These are phyloP conservation scores for Camptogramma bilineatum DNA, from an alignment of 2,888 invertebrate species.

Conservation along the genomic window DNA sequence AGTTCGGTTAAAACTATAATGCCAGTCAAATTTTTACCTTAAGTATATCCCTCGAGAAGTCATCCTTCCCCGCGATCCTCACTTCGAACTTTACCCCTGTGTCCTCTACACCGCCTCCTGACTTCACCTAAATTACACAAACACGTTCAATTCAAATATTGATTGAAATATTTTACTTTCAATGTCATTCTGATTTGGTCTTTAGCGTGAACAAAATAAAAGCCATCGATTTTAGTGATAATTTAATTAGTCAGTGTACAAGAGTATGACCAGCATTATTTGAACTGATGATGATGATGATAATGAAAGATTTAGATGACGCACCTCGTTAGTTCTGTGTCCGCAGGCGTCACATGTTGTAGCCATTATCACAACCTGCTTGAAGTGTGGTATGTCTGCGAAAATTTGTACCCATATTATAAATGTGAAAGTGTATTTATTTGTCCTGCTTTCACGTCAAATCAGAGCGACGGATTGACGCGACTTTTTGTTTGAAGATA, in stretches of 20 bases:
- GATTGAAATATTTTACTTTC: not conserved
- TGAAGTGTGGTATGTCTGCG: constrained; percentile 95
- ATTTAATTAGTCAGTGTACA: no score
- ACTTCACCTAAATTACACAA: constrained; percentile 88
- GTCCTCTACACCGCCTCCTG: constrained; percentile 94
- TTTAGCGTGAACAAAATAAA: no score
- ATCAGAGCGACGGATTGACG: no score
- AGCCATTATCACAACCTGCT: constrained; percentile 99
- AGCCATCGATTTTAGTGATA: no score
- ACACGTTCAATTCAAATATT: not conserved
- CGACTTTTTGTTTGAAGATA: no score
- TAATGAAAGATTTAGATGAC: not conserved
- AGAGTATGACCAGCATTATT: not conserved
- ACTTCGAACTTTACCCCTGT: constrained; percentile 92
- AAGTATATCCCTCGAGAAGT: constrained; percentile 96
- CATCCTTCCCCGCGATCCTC: constrained; percentile 88
- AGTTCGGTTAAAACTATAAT: no score
- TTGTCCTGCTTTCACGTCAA: no score
- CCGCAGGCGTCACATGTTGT: constrained; percentile 97
- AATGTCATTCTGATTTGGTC: no score
- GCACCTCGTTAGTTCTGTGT: constrained; percentile 93
- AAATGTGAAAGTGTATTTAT: no score
- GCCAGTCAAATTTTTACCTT: constrained; percentile 82
- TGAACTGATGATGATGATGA: not conserved
- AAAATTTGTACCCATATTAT: no score